phyloP scores from a whole-genome alignment of 2,888 invertebrate genomes.

The Anagyrus pseudococci region DNA sequence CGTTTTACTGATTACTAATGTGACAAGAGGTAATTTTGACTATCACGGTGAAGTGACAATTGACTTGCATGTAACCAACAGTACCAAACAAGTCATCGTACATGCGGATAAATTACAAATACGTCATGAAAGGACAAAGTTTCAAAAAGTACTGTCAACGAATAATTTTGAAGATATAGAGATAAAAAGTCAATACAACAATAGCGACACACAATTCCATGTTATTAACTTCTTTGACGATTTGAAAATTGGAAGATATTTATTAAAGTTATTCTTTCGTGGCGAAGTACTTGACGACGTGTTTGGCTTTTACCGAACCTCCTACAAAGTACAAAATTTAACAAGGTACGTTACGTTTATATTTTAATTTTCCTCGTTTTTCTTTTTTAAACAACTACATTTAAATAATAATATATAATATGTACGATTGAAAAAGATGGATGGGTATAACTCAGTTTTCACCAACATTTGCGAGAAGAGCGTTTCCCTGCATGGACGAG shows the following conservation, averaged over 20 bases:
- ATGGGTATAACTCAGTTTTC: slow-evolving; percentile 83
- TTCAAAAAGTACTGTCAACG: slow-evolving; percentile 15
- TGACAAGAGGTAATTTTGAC: slow-evolving; percentile 37
- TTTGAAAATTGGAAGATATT: slow-evolving; percentile 58
- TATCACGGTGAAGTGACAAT: slow-evolving; percentile 65
- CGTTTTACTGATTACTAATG: slow-evolving; percentile 52
- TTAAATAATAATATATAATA: no score
- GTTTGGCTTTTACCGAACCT: slow-evolving; percentile 71
- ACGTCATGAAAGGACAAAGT: slow-evolving; percentile 31
- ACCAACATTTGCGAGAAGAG: slow-evolving; percentile 78
- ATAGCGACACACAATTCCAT: slow-evolving; percentile 46
- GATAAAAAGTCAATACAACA: slow-evolving; percentile 41
- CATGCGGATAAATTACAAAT: slow-evolving; percentile 64
- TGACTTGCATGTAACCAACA: slow-evolving; percentile 52
- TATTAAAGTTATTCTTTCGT: slow-evolving; percentile 64
- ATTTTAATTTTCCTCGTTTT: no score
- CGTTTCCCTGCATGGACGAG: slow-evolving; percentile 88
- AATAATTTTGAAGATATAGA: slow-evolving; percentile 2
- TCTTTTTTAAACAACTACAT: no score
- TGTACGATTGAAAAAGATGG: slow-evolving; percentile 73
- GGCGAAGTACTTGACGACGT: slow-evolving; percentile 68
- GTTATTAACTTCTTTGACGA: slow-evolving; percentile 30
- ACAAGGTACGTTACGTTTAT: slow-evolving; percentile 60
- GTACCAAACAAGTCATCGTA: slow-evolving; percentile 59
- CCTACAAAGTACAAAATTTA: slow-evolving; percentile 63